Evolutionary conservation across 1,140 invertebrate species (phyloP).

Genomic region (Drosophila kurseongensis): DNA sequence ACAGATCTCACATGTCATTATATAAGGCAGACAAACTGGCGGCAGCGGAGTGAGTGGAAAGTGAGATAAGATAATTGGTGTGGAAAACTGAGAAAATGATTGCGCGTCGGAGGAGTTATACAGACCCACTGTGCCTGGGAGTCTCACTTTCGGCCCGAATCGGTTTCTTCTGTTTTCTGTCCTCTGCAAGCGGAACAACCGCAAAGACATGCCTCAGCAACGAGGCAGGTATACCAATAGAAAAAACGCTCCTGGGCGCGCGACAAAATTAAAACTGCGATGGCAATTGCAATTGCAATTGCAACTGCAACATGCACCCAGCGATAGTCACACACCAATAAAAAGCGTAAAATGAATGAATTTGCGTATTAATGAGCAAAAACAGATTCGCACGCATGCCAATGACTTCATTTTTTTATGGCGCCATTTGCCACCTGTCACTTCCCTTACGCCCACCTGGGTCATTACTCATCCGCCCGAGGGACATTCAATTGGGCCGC

Average conservation of each 20-base stretch:
- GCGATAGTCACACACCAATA: slow-evolving; percentile 34
- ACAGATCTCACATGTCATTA: slow-evolving; percentile 59
- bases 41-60: slow-evolving; percentile 44
- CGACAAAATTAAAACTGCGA: slow-evolving; percentile 48
- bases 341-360: slow-evolving; percentile 56
- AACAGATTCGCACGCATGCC: slow-evolving; percentile 69
- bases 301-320: slow-evolving; percentile 8
- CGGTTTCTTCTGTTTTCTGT: neutral
- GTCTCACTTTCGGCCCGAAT: neutral
- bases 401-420: slow-evolving; percentile 58
- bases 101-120: slow-evolving; percentile 39
- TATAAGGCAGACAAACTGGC: slow-evolving; percentile 45
- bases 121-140: slow-evolving; percentile 50
- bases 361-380: slow-evolving; percentile 72
- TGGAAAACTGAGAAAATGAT: slow-evolving; percentile 58
- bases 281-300: slow-evolving; percentile 39
- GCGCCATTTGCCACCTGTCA: neutral
- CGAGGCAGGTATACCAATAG: slow-evolving; percentile 25
- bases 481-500: slow-evolving; percentile 38
- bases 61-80: slow-evolving; percentile 75
- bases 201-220: slow-evolving; percentile 25
- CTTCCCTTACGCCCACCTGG: slow-evolving; percentile 45
- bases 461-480: slow-evolving; percentile 27
- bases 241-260: slow-evolving; percentile 27
- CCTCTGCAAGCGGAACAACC: slow-evolving; percentile 56